Evolutionary conservation across 2,888 invertebrate species (phyloP).

Genomic region (Tortrix viridana): DNA sequence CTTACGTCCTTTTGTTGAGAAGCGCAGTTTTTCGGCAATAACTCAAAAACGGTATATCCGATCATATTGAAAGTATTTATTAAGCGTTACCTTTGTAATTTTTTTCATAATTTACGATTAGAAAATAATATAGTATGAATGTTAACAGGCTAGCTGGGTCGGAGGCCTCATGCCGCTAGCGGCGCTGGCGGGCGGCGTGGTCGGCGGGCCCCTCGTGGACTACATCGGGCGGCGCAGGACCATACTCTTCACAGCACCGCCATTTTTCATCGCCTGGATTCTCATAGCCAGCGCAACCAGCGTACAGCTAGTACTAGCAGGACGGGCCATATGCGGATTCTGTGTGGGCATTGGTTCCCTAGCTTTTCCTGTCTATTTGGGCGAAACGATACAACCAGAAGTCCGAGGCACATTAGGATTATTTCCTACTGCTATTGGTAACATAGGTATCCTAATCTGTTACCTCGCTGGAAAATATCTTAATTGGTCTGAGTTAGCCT

Average conservation of each 20-base stretch:
- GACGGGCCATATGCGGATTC: constrained; percentile 93
- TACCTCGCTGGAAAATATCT: constrained; percentile 92
- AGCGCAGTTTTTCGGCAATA: too few relatives aligned
- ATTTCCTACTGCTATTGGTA: constrained; percentile 94
- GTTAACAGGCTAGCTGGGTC: constrained; percentile 91
- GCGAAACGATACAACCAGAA: constrained; percentile 96
- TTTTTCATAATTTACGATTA: not conserved
- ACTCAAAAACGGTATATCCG: too few relatives aligned
- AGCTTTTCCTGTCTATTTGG: constrained; percentile 95
- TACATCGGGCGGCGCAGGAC: constrained; percentile 93
- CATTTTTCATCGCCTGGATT: constrained; percentile 93
- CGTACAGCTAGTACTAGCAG: constrained; percentile 89
- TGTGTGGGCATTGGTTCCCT: constrained; percentile 95
- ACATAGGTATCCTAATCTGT: constrained; percentile 91
- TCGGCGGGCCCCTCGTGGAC: constrained; percentile 94
- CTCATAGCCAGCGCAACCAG: constrained; percentile 90
- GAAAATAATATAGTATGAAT: not conserved
- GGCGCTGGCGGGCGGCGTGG: constrained; percentile 92
- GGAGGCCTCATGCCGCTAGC: constrained; percentile 95
- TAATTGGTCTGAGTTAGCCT: constrained; percentile 92
- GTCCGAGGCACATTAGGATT: constrained; percentile 95
- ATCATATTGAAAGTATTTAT: too few relatives aligned
- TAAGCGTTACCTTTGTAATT: too few relatives aligned
- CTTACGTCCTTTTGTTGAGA: too few relatives aligned
- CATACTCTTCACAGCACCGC: constrained; percentile 90